Conservation (phyloP, 2,888 invertebrate species). For the Tenthredo livida region DNA sequence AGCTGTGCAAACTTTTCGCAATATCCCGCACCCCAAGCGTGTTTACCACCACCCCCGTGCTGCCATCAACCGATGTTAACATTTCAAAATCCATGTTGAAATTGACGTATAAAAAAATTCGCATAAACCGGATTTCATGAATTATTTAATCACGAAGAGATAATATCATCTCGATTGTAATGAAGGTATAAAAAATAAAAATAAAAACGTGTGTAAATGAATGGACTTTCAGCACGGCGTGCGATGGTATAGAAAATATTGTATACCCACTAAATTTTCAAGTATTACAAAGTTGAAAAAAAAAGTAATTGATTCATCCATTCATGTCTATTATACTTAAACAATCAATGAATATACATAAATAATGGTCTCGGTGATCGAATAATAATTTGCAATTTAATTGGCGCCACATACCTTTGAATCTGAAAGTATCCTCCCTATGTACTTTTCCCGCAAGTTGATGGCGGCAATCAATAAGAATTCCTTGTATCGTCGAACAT, state of each 20-base stretch:
- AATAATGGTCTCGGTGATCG: not conserved
- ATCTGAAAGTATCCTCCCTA: not conserved
- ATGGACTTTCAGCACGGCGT: not conserved
- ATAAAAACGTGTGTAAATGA: not conserved
- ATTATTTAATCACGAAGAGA: not conserved
- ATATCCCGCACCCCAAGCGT: constrained; percentile 40
- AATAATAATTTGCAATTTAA: not conserved
- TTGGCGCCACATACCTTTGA: not conserved
- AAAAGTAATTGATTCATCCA: too few relatives aligned
- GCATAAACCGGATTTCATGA: not conserved
- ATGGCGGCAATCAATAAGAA: not conserved
- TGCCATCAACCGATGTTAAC: constrained; percentile 5
- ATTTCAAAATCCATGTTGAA: constrained; percentile 2
- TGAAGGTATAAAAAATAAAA: not conserved
- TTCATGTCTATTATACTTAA: not conserved
- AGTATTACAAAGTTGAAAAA: too few relatives aligned
- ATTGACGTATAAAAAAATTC: not conserved
- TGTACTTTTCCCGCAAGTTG: not conserved
- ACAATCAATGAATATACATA: not conserved
- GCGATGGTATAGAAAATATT: not conserved
- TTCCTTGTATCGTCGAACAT: not conserved
- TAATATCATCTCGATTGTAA: not conserved
- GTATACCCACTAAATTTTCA: not conserved
- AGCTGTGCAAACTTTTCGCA: constrained; percentile 2
- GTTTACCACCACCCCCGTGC: not conserved